Percentiles rank a stretch among this genome's conserved stretches.
phyloP scores from a whole-genome alignment of 2,888 invertebrate species.

The Lomographa bimaculata region DNA sequence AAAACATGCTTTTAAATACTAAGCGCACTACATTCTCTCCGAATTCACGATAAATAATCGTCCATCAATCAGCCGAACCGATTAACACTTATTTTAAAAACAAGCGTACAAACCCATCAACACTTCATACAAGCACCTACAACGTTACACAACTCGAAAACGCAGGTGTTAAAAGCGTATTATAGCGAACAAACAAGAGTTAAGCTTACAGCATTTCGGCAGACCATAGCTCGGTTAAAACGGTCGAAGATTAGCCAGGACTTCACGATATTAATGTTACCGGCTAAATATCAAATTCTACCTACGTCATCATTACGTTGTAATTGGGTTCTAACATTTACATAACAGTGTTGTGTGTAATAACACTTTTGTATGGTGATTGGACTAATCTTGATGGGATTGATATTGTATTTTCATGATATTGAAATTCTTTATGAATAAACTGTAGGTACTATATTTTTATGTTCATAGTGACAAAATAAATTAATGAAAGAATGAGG shows the following conservation, averaged over 20 bases:
- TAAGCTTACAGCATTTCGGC: conserved; percentile 71
- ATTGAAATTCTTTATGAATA: no score
- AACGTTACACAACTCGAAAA: conserved; percentile 60
- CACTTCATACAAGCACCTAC: conserved; percentile 55
- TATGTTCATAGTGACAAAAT: no score
- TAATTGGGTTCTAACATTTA: conserved; percentile 36
- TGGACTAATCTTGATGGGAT: conserved; percentile 7
- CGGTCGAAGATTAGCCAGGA: conserved; percentile 73
- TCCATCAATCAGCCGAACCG: conserved; percentile 45
- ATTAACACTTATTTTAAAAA: conserved; percentile 37
- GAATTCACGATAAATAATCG: conserved; percentile 29
- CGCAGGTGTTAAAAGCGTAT: conserved; percentile 80
- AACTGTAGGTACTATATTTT: no score
- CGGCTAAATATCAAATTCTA: conserved; percentile 61
- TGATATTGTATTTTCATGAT: no score
- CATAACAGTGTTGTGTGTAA: conserved; percentile 27
- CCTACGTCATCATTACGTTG: conserved; percentile 35
- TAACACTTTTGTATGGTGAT: conserved; percentile 9
- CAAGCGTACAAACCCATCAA: conserved; percentile 51
- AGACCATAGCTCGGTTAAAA: conserved; percentile 66
- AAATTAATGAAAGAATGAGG: no score
- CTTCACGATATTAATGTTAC: conserved; percentile 63
- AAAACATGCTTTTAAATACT: no score
- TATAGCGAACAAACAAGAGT: conserved; percentile 76
- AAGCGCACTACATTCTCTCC: no score